Evolutionary conservation across 2,888 invertebrate species (phyloP).

Genomic region (Clusia tigrina): DNA sequence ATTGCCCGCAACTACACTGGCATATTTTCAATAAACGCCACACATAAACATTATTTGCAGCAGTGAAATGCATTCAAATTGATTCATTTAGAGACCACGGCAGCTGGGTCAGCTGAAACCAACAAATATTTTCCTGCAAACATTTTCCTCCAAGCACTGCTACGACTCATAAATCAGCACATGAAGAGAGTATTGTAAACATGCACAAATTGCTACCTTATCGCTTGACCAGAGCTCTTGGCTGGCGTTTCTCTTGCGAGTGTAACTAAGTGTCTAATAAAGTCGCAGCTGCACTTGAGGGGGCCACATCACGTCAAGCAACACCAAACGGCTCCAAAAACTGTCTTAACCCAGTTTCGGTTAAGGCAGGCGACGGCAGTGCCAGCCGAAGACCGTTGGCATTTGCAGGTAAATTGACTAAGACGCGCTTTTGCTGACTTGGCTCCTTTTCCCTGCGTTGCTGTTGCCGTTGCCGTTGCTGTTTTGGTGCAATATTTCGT

Average conservation of each 20-base stretch:
- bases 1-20: too few species aligned
- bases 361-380: too few species aligned
- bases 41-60: too few species aligned
- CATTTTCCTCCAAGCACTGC: too few species aligned
- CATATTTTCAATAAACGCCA: too few species aligned
- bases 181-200: slow-evolving; percentile 19
- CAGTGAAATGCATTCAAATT: too few species aligned
- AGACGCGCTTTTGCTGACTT: too few species aligned
- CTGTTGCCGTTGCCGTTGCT: slow-evolving; percentile 24
- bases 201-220: neutral
- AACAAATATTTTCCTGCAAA: too few species aligned
- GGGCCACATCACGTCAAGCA: neutral
- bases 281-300: slow-evolving; percentile 17
- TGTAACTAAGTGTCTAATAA: neutral
- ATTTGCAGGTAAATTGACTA: slow-evolving; percentile 25
- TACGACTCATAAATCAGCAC: too few species aligned
- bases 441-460: slow-evolving; percentile 18
- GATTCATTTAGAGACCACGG: too few species aligned
- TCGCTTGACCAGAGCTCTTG: neutral
- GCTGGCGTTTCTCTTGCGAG: neutral
- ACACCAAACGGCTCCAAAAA: slow-evolving; percentile 33
- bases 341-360: too few species aligned
- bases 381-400: slow-evolving; percentile 46
- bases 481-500: slow-evolving; percentile 18
- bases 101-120: too few species aligned